These are phyloP conservation scores for Trichonephila inaurata DNA, from an alignment of 1,140 invertebrate genomes.

Conservation along the genomic window DNA sequence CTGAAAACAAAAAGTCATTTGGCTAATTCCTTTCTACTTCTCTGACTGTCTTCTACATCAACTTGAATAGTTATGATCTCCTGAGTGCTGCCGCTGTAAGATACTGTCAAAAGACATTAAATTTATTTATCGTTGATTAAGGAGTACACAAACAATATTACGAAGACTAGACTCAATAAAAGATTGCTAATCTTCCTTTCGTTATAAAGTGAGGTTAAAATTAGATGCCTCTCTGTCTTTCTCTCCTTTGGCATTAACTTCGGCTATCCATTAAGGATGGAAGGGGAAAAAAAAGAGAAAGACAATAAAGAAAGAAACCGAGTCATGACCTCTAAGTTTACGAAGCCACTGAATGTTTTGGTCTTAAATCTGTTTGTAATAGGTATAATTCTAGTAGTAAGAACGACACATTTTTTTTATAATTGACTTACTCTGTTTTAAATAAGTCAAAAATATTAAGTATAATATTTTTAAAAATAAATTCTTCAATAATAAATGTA, in stretches of 20 bases:
- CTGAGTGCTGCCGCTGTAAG: not conserved
- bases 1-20: too few relatives aligned
- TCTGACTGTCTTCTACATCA: too few relatives aligned
- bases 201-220: slow-evolving; percentile 5
- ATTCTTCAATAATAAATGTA: too few relatives aligned
- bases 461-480: too few relatives aligned
- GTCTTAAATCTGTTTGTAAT: too few relatives aligned
- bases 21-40: too few relatives aligned
- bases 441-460: too few relatives aligned
- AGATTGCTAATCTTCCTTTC: slow-evolving; percentile 8
- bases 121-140: not conserved
- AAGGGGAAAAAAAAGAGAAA: not conserved
- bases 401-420: too few relatives aligned
- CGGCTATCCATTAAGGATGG: not conserved
- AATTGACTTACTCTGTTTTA: too few relatives aligned
- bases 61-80: too few relatives aligned
- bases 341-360: too few relatives aligned
- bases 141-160: not conserved
- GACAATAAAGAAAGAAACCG: not conserved
- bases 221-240: not conserved
- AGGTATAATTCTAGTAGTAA: too few relatives aligned
- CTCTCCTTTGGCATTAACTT: not conserved
- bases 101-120: not conserved
- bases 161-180: slow-evolving; percentile 10
- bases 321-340: not conserved